Conservation (phyloP, 2,797 vertebrate species). For the Pogoniulus pusillus region DNA sequence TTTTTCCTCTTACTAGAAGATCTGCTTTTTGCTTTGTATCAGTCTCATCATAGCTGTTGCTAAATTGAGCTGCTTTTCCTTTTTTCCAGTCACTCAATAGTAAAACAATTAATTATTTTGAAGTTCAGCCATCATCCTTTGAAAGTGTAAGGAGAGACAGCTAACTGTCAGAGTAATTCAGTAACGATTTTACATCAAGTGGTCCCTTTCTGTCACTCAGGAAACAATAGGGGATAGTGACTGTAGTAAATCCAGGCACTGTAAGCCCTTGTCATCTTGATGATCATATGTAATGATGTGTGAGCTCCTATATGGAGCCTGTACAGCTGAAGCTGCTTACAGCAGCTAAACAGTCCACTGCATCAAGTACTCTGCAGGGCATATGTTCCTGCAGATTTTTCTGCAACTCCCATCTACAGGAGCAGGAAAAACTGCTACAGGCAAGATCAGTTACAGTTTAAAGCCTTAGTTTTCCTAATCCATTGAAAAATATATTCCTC, state of each 20-base stretch:
- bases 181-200: not conserved
- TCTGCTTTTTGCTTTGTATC: not conserved
- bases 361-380: not conserved
- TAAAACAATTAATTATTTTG: not conserved
- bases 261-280: not conserved
- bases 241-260: not conserved
- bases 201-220: not conserved
- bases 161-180: not conserved
- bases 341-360: not conserved
- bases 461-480: constrained; percentile 38
- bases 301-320: not conserved
- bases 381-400: constrained; percentile 22
- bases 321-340: constrained; percentile 1
- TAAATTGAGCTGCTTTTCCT: not conserved
- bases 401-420: not conserved
- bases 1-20: not conserved
- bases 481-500: constrained; percentile 34
- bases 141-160: not conserved
- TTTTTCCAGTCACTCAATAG: not conserved
- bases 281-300: not conserved
- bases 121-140: not conserved
- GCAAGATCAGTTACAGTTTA: constrained; percentile 30
- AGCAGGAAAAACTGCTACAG: constrained; percentile 1
- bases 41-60: not conserved
- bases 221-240: not conserved